Conservation (phyloP, 92 coral and sea anemone species). For the Porites cylindrica region DNA sequence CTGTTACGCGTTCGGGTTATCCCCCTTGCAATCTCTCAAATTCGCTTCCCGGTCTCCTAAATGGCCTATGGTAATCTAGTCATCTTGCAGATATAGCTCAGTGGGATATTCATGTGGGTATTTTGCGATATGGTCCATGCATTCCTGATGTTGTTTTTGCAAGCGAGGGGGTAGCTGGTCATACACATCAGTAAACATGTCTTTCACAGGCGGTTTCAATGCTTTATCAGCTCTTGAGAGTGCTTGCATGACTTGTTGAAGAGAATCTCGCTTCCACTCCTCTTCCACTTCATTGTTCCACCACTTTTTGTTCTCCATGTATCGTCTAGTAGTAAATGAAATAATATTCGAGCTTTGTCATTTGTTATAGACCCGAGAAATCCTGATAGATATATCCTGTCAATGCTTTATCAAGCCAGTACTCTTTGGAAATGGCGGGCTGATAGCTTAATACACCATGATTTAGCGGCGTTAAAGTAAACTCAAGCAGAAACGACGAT, state of each 20-base stretch:
- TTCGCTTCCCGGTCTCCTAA: no score
- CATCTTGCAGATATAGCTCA: conserved; percentile 71
- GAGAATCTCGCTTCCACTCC: conserved; percentile 94
- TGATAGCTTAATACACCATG: no score
- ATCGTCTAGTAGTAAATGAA: conserved; percentile 59
- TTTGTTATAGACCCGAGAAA: no score
- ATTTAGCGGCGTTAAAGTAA: no score
- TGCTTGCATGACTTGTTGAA: conserved; percentile 97
- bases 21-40: no score
- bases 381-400: no score
- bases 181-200: conserved; percentile 90
- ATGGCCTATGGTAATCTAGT: conserved; percentile 11
- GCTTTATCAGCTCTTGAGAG: conserved; percentile 93
- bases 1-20: no score
- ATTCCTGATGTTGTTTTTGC: conserved; percentile 83
- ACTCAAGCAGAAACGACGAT: no score
- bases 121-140: conserved; percentile 86
- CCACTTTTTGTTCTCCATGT: conserved; percentile 90
- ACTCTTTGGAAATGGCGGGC: no score
- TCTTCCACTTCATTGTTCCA: conserved; percentile 94
- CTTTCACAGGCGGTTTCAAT: conserved; percentile 86
- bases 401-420: no score
- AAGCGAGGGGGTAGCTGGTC: conserved; percentile 75
- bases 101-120: conserved; percentile 96
- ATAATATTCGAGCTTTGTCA: no score